A percentile compares a stretch with the other conserved stretches of the same genome.
Conservation (phyloP, 2,888 invertebrate genomes). For the Sphaerophoria taeniata region DNA sequence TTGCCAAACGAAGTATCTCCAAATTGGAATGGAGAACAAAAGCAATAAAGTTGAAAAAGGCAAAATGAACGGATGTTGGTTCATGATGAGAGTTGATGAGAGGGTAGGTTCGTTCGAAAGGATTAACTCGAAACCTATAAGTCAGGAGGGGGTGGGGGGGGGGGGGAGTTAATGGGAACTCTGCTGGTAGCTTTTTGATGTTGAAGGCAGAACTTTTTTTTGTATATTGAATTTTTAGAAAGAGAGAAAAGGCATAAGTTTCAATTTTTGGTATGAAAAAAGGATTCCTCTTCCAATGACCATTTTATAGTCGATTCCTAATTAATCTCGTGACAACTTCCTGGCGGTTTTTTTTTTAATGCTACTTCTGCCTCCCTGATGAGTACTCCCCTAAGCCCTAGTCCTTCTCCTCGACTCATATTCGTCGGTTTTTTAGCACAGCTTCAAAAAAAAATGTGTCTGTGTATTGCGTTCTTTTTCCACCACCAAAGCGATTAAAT, state of each 20-base stretch:
- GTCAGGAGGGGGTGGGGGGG: not conserved
- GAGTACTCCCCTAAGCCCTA: not conserved
- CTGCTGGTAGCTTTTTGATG: conserved; percentile 46
- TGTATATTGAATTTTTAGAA: too few species aligned
- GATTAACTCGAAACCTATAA: conserved; percentile 51
- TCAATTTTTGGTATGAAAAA: not conserved
- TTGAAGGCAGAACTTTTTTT: not conserved
- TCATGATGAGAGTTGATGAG: not conserved
- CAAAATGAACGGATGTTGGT: not conserved
- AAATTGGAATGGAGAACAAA: conserved; percentile 66
- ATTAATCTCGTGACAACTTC: conserved; percentile 70
- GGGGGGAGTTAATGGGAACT: not conserved
- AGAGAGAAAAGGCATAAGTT: not conserved
- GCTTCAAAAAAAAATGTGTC: not conserved
- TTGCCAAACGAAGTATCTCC: conserved; percentile 69
- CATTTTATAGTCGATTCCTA: conserved; percentile 70
- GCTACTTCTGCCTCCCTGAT: conserved; percentile 7
- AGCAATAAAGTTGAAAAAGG: conserved; percentile 65
- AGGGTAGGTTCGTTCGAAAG: not conserved
- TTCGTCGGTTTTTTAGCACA: too few species aligned
- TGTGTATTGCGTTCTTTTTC: not conserved
- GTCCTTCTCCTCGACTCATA: not conserved
- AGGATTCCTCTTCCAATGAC: conserved; percentile 38
- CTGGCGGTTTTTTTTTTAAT: conserved; percentile 27
- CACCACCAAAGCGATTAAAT: conserved; percentile 14